Conservation (phyloP, 1,140 invertebrate genomes). For the Drosophila mojavensis region DNA sequence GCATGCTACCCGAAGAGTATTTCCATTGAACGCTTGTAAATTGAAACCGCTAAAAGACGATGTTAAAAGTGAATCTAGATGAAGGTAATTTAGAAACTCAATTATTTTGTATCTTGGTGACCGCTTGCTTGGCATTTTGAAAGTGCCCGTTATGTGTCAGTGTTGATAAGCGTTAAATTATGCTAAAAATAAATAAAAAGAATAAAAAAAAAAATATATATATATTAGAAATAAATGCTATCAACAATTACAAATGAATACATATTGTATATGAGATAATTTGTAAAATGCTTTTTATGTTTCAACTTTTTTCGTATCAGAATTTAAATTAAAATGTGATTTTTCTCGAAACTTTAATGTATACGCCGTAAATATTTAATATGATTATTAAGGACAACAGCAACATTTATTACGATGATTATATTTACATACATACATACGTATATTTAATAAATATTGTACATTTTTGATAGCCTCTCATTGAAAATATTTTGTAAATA, state of each 20-base stretch:
- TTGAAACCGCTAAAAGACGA: constrained; percentile 35
- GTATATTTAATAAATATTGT: constrained; percentile 75
- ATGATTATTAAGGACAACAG: constrained; percentile 71
- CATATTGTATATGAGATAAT: constrained; percentile 43
- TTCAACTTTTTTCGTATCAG: constrained; percentile 69
- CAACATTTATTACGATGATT: constrained; percentile 72
- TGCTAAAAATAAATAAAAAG: constrained; percentile 7
- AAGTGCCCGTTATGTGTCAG: constrained; percentile 45
- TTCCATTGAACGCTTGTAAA: constrained; percentile 59
- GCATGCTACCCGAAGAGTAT: constrained; percentile 10
- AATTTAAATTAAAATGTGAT: constrained; percentile 83
- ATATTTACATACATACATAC: constrained; percentile 68
- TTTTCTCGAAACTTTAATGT: constrained; percentile 83
- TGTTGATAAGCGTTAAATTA: constrained; percentile 52
- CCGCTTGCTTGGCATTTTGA: constrained; percentile 45
- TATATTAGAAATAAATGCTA: constrained; percentile 16
- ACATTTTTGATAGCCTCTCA: constrained; percentile 74
- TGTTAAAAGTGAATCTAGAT: constrained; percentile 19
- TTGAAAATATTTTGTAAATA: constrained; percentile 74
- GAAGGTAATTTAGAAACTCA: constrained; percentile 29
- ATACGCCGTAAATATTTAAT: constrained; percentile 81
- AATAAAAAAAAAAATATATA: constrained; percentile 1
- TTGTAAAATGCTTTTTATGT: constrained; percentile 65
- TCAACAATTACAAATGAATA: constrained; percentile 47
- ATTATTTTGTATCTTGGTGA: constrained; percentile 34